Base-by-base conservation (phyloP, 2,113 vertebrate species). In the Megaceryle maxima region DNA sequence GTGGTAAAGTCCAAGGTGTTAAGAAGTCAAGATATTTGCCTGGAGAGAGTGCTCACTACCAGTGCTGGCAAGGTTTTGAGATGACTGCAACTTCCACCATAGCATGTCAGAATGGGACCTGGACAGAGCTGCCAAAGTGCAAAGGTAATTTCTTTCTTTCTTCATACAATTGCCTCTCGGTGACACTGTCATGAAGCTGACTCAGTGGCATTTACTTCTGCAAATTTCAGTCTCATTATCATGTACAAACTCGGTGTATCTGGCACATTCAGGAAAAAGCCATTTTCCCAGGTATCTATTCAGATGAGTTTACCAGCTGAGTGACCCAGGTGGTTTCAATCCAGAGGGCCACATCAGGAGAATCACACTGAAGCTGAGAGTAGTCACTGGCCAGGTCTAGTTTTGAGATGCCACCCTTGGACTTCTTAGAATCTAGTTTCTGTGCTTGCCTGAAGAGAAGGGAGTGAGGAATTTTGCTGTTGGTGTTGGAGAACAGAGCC, bases 21-120 rank as follows among this genome's bases (percentile, higher is more conserved):
- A 96, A 67, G 43, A 96, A 89, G 84, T 28, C 92, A 20, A 67
- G 39, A 28, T 94, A 97, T 41, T 31, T 72, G n/a, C 96, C 92
- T 13, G 92, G 77, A 25, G 90, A 96, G 60, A 82, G 14, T 16
- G 94, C 70, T 79, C 28, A 1, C 4, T 96, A 94, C 26, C 60
- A 41, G 7, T 96, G 96, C 78, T 95, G 92, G 96, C 12, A 16
- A 70, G 83, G 87, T 29, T 94, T 94, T 59, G 13, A 66, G 35
- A 90, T 95, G 94, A 67, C 8, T 10, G 96, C 92, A 10, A 0
- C 13, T 70, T 13, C 88, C 31, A 24, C 73, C 2, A 56, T 87
- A 15, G 13, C 1, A 1, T 96, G 96, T 82, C 66, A 31, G 46
- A 93, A 89, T 7, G 92, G 92, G 20, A 87, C 5, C 64, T 94